Percentiles rank a stretch among this genome's conserved stretches.
These are phyloP conservation scores for Rhincodon typus DNA, from an alignment of 2,797 vertebrate species.

Conservation along the genomic window DNA sequence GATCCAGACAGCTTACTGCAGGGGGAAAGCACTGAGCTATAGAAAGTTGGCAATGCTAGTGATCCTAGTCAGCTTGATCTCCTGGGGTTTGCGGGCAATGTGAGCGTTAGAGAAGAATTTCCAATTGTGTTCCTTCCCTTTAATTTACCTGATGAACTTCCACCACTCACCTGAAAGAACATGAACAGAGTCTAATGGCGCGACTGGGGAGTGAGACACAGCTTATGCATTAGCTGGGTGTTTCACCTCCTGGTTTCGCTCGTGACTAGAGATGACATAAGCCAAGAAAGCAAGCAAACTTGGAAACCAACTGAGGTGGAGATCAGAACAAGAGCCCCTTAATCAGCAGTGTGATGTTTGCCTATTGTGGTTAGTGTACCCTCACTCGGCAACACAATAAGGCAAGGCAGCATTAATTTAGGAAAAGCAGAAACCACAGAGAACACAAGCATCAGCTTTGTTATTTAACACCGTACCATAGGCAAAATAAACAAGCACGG, in stretches of 20 bases:
- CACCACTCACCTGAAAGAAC: neutral
- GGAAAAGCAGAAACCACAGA: conserved; percentile 9
- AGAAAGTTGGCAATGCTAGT: neutral
- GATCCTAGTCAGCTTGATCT: neutral
- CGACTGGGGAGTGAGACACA: neutral
- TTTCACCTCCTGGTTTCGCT: neutral
- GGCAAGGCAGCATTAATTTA: neutral
- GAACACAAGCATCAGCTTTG: conserved; percentile 25
- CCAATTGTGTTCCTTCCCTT: neutral
- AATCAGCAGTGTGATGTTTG: no score
- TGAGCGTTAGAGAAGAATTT: neutral
- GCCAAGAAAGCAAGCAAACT: neutral
- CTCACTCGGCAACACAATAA: neutral
- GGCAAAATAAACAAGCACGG: conserved; percentile 24
- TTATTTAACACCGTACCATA: neutral
- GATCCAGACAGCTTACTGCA: neutral
- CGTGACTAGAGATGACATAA: neutral
- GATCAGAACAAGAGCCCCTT: neutral
- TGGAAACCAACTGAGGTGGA: neutral
- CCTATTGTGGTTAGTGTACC: neutral
- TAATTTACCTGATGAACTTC: neutral
- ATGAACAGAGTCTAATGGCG: neutral
- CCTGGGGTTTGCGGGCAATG: neutral
- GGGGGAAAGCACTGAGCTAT: neutral
- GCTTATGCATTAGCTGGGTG: neutral